Evolutionary conservation across 37 sponge, comb jelly and placozoan species (phyloP).

Genomic region (Crambe crambe): DNA sequence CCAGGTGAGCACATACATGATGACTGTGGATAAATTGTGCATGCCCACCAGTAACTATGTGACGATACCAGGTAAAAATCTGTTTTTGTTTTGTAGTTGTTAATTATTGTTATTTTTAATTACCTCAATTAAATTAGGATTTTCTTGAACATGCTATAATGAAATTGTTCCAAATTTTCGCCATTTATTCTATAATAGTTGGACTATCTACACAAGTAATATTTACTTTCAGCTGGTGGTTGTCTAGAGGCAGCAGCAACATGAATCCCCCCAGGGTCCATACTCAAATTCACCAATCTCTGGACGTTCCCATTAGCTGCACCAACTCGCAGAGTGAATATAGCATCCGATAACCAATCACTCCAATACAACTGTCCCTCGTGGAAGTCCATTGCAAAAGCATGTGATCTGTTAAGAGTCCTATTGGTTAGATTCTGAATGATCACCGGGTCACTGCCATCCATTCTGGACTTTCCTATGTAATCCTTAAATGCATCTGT

Average conservation of each 20-base stretch:
- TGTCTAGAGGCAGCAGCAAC: constrained; percentile 5
- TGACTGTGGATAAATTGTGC: too few relatives aligned
- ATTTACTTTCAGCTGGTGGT: constrained; percentile 10
- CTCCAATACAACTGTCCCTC: constrained; percentile 58
- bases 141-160: too few relatives aligned
- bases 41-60: too few relatives aligned
- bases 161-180: too few relatives aligned
- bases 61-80: not conserved
- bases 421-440: not conserved
- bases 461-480: constrained; percentile 11
- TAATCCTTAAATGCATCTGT: constrained; percentile 1
- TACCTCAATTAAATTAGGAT: not conserved
- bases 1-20: too few relatives aligned
- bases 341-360: constrained; percentile 38
- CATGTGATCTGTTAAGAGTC: constrained; percentile 6
- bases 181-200: too few relatives aligned
- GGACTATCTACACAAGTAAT: too few relatives aligned
- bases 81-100: not conserved
- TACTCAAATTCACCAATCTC: not conserved
- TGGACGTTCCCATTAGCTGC: not conserved
- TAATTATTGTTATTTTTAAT: not conserved
- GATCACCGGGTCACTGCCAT: constrained; percentile 8
- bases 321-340: not conserved
- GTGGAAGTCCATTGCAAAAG: constrained; percentile 45
- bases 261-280: constrained; percentile 4